Evolutionary conservation across 2,797 vertebrate genomes (phyloP), one percentile per base, ranked within the genome.

Genomic region (Melanotaenia parkinsoni): DNA sequence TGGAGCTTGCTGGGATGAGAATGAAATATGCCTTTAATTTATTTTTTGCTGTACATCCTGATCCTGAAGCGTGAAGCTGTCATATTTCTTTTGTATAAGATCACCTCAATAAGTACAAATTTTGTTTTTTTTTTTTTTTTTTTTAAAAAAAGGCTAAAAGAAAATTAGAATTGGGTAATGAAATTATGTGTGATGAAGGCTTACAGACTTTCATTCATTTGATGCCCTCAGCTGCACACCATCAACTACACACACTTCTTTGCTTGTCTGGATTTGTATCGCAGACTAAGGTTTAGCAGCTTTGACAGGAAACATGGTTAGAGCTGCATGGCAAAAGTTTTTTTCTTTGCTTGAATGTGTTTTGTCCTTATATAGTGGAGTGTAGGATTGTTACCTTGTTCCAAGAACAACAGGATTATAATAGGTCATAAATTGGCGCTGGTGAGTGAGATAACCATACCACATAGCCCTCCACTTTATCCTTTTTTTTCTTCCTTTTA

Each of bases 191-290:
- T 35, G 64, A 61, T 56, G 65, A 71, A 63, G 74, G 64, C 33
- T 63, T 56, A n/a, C 72, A 70, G 73, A 51, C 77, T 78, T 70
- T 75, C 51, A 30, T 82, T 75, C 45, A 75, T 82, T 67, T 67
- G 47, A 67, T 30, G 58, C 83, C 35, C 63, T 64, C 50, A 63
- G 63, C 47, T 16, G 33, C 71, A 58, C 18, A 56, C 47, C 54
- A 61, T 33, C 58, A 58, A 82, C 67, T 67, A 18, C 2, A 1
- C 54, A 67, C 51, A 32, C 69, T 33, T 33, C 69, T 33, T 33
- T 33, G 32, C 69, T 35, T 58, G 43, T 74, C 24, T 37, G 64
- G 70, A 20, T 72, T 68, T 38, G 43, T 73, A 71, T 78, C 8
- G 26, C 69, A 70, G 50, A n/a, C 50, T 77, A 53, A 32, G 57